Conservation (phyloP, 2,797 vertebrate species). For the Distichodus sexfasciatus region DNA sequence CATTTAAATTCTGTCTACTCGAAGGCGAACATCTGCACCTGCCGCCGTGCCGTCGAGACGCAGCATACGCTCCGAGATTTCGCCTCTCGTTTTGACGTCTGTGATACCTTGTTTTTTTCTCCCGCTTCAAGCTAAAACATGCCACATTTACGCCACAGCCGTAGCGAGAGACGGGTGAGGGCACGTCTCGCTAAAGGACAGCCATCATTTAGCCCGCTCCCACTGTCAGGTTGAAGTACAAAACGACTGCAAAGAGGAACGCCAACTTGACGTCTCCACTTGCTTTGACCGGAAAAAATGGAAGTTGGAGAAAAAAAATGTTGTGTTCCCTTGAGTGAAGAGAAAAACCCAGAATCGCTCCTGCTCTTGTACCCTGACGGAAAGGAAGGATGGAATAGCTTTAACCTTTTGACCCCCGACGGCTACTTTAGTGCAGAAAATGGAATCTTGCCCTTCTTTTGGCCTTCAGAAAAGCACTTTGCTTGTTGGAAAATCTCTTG, state of each 20-base stretch:
- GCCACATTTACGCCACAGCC: background rate
- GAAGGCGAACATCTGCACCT: conserved; percentile 54
- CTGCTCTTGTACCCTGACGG: no score
- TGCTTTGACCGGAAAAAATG: no score
- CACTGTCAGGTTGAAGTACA: background rate
- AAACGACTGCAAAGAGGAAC: background rate
- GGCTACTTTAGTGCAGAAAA: no score
- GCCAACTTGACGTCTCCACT: background rate
- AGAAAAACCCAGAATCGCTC: no score
- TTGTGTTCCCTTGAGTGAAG: no score
- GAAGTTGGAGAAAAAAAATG: no score
- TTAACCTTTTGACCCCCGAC: no score
- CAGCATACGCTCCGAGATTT: background rate
- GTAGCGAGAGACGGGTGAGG: background rate
- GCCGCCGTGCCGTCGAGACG: background rate
- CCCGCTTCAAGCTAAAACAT: background rate
- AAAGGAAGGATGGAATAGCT: no score
- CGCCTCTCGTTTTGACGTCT: background rate
- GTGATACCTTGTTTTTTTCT: background rate
- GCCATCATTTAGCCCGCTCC: background rate
- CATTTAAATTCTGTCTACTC: conserved; percentile 60
- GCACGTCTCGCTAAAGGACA: background rate
- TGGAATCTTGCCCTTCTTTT: no score
- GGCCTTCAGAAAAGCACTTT: no score
- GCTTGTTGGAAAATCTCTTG: no score